Conservation (phyloP, 1,140 invertebrate species). For the Caenorhabditis briggsae region DNA sequence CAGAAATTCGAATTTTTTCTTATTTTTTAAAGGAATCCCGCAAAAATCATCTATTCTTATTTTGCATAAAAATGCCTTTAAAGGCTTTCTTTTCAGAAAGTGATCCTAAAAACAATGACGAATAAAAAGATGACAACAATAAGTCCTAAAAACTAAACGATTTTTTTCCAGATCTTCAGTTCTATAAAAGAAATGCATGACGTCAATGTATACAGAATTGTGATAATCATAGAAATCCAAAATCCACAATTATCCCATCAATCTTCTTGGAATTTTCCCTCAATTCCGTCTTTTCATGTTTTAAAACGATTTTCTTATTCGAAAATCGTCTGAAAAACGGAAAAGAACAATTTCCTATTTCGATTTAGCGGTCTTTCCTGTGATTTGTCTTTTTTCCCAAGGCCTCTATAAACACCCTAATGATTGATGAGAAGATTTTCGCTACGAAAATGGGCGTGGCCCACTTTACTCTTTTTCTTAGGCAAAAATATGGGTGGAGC, state of each 20-base stretch:
- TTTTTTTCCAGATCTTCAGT: too few species aligned
- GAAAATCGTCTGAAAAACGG: neutral
- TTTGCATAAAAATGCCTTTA: too few species aligned
- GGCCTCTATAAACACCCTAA: neutral
- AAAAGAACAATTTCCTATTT: slow-evolving; percentile 32
- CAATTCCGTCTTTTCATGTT: neutral
- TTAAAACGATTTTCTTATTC: too few species aligned
- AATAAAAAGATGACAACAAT: too few species aligned
- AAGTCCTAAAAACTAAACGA: too few species aligned
- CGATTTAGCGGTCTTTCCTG: neutral
- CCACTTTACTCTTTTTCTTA: neutral
- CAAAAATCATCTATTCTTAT: too few species aligned
- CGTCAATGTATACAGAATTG: neutral
- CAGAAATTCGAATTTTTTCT: too few species aligned
- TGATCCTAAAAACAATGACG: too few species aligned
- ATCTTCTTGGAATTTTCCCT: neutral
- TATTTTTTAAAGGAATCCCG: too few species aligned
- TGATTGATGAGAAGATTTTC: slow-evolving; percentile 51
- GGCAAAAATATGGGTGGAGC: neutral
- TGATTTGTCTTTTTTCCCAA: neutral
- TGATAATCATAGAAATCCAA: neutral
- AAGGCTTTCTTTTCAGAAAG: too few species aligned
- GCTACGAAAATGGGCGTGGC: slow-evolving; percentile 25
- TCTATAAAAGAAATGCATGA: neutral
- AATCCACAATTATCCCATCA: slow-evolving; percentile 24